A percentile compares a stretch with the other conserved stretches of the same genome.
Evolutionary conservation across 2,797 vertebrate species (phyloP).

Genomic region (Poliocrania exsul): DNA sequence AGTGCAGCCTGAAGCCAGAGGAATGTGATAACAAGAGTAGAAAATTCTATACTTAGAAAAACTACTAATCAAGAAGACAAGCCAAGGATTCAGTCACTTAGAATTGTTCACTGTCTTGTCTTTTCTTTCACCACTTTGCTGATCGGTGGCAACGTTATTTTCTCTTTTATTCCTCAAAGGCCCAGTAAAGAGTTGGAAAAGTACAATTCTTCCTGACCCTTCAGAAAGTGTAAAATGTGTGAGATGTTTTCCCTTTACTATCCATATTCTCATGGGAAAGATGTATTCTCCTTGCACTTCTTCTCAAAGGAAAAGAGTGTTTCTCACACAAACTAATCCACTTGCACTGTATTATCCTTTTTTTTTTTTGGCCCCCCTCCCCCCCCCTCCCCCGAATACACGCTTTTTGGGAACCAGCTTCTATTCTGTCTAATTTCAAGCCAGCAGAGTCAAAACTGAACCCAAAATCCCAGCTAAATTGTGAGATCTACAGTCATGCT

Average conservation of each 20-base stretch:
- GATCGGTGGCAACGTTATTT: background rate
- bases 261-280: background rate
- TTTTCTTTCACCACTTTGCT: background rate
- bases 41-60: background rate
- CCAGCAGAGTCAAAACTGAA: background rate
- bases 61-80: slow-evolving; percentile 12
- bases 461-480: background rate
- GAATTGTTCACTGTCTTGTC: background rate
- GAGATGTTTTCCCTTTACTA: background rate
- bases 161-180: slow-evolving; percentile 6
- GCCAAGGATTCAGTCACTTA: slow-evolving; percentile 1
- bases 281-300: background rate
- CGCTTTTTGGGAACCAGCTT: background rate
- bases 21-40: background rate
- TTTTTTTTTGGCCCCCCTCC: too few relatives aligned
- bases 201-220: background rate
- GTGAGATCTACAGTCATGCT: background rate
- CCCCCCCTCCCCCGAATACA: background rate
- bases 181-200: background rate
- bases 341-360: background rate
- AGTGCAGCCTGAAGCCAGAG: background rate
- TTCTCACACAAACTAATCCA: background rate
- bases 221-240: background rate
- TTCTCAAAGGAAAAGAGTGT: background rate
- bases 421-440: background rate